Evolutionary conservation across 2,113 vertebrate species (phyloP), one percentile per base, ranked within the genome.

Genomic region (Dissostichus mawsoni): DNA sequence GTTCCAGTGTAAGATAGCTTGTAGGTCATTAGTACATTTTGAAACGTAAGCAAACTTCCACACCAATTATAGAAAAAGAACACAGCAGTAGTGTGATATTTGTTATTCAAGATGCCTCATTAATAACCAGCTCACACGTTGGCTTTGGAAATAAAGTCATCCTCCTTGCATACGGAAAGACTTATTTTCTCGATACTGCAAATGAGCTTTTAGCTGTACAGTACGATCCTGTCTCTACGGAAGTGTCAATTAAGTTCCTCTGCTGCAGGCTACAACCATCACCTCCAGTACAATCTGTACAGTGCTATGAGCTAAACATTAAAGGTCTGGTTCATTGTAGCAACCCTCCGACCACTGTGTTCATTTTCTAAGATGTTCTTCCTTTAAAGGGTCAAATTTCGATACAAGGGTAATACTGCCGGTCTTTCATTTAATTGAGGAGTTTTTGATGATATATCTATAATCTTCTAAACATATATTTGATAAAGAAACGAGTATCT

Each of bases 221-320:
- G 25, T 70, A 17, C 7, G 9, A 62, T 70, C 25, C 47, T 78
- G 65, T 72, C 71, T 66, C 20, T 0, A 7, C 25, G 56, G 55
- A 76, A 18, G 50, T 79, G 55, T 45, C 71, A 75, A 51, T 75
- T 56, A 78, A 25, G 44, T 18, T 48, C 23, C 5, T 57, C 11
- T 65, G 65, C 79, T 58, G 13, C 56, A 69, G 68, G 67, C 56
- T 69, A 53, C 63, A 51, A 68, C 68, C 73, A 63, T 36, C 23
- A 63, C 17, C 56, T 51, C 16, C 51, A 63, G 36, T 23, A 23
- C n/a, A n/a, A 5, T 62, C 14, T 71, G 20, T 70, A 36, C 65
- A 75, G 45, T 4, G 23, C 3, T 17, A 6, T 29, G 36, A 55
- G 47, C 55, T 36, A 2, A 8, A 41, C 36, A 41, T 41, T 29